Base-by-base conservation (phyloP, 2,797 vertebrate species). In the Rhinogobio ventralis region DNA sequence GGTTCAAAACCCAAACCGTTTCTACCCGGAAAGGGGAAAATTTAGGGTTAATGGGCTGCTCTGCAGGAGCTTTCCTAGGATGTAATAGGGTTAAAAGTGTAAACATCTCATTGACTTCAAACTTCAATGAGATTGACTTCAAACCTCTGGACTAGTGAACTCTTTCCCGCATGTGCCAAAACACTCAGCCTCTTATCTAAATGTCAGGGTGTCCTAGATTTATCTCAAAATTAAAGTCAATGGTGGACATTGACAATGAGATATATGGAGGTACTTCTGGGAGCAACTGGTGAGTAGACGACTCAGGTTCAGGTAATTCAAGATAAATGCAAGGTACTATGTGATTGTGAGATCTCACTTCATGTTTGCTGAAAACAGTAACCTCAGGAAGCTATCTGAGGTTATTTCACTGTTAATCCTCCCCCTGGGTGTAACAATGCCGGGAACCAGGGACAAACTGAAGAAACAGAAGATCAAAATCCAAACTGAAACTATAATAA, bases 81-180 rank as follows among this genome's bases (percentile, higher is more conserved):
- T 0, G 14, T 81, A 80, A 39, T n/a, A 39, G 8, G 49, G 39
- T 64, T 62, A 82, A 75, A 66, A 51, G 45, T 49, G 71, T 36
- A 82, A 75, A 75, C 23, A 66, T 74, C 57, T 51, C 45, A 15
- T 19, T 74, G 71, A 82, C 42, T 30, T 62, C 5, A 33, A 75
- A 25, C 42, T 28, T 81, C 23, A 42, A n/a, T n/a, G n/a, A n/a
- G n/a, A n/a, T n/a, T 55, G 30, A 42, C 49, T n/a, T n/a, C n/a
- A n/a, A n/a, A n/a, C 49, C 33, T 81, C 49, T 69, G 30, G 23
- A 69, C 23, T 36, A 11, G 8, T 49, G 7, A 64, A 79, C 39
- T 78, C 36, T 13, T 25, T 73, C 62, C 53, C 25, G 1, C 39
- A 75, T 28, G 39, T 1, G 5, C 19, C 55, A 82, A 36, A 46